phyloP scores from a whole-genome alignment of 1,140 invertebrate species.

The Rhyacophila brunnea region DNA sequence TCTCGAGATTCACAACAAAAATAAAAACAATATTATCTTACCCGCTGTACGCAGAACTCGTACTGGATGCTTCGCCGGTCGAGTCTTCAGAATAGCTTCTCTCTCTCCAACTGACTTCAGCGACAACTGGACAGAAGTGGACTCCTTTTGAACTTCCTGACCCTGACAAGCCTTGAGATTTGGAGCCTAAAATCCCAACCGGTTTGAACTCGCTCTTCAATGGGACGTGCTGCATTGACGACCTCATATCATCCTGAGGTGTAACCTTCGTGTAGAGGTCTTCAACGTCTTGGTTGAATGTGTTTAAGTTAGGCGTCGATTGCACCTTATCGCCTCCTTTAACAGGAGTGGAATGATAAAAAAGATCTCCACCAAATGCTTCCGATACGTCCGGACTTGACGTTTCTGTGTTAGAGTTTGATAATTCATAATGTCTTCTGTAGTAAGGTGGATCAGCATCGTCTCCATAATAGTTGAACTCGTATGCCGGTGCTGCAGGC shows the following conservation, averaged over 20 bases:
- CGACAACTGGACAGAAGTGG: constrained; percentile 69
- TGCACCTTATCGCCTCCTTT: constrained; percentile 53
- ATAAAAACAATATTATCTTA: constrained; percentile 3
- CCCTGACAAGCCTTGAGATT: constrained; percentile 47
- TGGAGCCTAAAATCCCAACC: constrained; percentile 51
- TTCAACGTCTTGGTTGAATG: constrained; percentile 40
- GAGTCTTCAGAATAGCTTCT: constrained; percentile 43
- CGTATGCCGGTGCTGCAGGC: constrained; percentile 43
- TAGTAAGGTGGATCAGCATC: constrained; percentile 39
- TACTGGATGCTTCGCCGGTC: constrained; percentile 38
- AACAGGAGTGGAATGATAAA: constrained; percentile 44
- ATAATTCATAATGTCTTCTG: constrained; percentile 14
- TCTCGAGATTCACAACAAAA: not conserved
- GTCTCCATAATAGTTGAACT: constrained; percentile 44
- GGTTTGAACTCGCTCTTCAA: constrained; percentile 47
- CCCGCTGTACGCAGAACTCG: constrained; percentile 33
- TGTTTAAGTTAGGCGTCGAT: constrained; percentile 65
- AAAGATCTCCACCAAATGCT: constrained; percentile 10
- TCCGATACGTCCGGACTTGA: constrained; percentile 31
- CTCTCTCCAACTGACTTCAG: constrained; percentile 70
- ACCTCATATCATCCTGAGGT: constrained; percentile 49
- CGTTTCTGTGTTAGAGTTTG: constrained; percentile 18
- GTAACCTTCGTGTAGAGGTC: constrained; percentile 39
- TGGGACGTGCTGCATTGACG: constrained; percentile 57
- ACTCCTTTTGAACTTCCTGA: constrained; percentile 56